phyloP scores from a whole-genome alignment of 2,113 vertebrate species.

The Macrotus californicus region DNA sequence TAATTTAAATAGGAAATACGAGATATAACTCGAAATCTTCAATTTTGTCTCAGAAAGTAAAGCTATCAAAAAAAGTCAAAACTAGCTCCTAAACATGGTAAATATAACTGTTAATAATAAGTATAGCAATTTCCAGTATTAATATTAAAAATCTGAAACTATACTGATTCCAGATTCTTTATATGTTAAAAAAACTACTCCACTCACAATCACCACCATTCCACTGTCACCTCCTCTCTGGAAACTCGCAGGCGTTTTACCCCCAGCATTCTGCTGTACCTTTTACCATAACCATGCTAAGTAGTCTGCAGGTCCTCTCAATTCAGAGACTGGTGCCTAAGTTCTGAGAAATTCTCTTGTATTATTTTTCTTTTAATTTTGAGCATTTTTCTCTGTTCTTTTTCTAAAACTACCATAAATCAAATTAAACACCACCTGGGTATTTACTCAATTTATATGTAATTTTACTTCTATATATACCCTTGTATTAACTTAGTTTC shows the following conservation, averaged over 20 bases:
- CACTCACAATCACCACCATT: background rate
- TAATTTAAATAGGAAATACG: background rate
- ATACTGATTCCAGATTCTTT: background rate
- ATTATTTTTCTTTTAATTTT: background rate
- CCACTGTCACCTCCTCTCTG: background rate
- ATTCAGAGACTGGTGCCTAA: background rate
- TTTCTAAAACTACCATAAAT: background rate
- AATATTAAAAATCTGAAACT: background rate
- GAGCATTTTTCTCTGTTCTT: background rate
- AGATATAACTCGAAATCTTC: background rate
- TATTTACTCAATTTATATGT: background rate
- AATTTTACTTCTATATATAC: background rate
- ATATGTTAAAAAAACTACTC: background rate
- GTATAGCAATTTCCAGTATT: background rate
- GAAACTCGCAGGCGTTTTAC: background rate
- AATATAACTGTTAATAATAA: background rate
- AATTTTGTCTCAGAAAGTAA: slow-evolving; percentile 23
- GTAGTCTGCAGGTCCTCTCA: background rate
- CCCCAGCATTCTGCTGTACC: background rate
- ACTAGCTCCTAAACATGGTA: background rate
- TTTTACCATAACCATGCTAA: background rate
- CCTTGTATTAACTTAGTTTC: background rate
- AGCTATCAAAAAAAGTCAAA: background rate
- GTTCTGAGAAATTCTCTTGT: background rate
- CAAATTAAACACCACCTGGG: background rate